Base-by-base conservation (phyloP, 2,888 invertebrate species). In the Plusia festucae region DNA sequence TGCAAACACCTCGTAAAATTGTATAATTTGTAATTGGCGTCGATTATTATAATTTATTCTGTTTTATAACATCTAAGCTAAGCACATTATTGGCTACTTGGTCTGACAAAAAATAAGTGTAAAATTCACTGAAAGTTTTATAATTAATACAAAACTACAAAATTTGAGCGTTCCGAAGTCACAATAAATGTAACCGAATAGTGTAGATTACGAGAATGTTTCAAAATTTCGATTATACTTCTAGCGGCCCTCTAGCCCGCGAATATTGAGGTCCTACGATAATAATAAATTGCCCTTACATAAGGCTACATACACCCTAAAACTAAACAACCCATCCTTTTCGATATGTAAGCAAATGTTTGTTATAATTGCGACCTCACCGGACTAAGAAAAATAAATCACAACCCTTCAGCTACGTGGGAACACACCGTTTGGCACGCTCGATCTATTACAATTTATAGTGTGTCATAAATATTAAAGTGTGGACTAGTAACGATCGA, bases 291-390 rank as follows among this genome's bases (percentile, higher is more conserved):
- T 65, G 66, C 54, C 76, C 60, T 68, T 78, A 68, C 40, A 40
- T 70, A 69, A 75, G 68, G 68, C 66, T 72, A 69, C 65, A 57
- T 77, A 73, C 72, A 68, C 15, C 70, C 86, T 90, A 89, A 78
- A 83, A 82, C 86, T 89, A 90, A 83, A 84, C 85, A 85, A 88
- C 85, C 83, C 78, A 83, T 83, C 72, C 82, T 85, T 80, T 60
- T 75, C 84, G 92, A 93, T 93, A 93, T 92, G 91, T 91, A 88
- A 85, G 91, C 91, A 88, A 85, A 82, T 82, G 86, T 88, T 85
- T 78, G 78, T 82, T 81, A 79, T 65, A 77, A 69, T 73, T 73
- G 73, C 75, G 70, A 75, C 63, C 62, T 67, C 70, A 60, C 78
- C 73, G 81, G 78, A 79, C 81, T 86, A 82, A 67, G 66, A 82